Evolutionary conservation across 2,113 vertebrate genomes (phyloP), one percentile per base, ranked within the genome.

Genomic region (Pseudorhombus dupliciocellatus): DNA sequence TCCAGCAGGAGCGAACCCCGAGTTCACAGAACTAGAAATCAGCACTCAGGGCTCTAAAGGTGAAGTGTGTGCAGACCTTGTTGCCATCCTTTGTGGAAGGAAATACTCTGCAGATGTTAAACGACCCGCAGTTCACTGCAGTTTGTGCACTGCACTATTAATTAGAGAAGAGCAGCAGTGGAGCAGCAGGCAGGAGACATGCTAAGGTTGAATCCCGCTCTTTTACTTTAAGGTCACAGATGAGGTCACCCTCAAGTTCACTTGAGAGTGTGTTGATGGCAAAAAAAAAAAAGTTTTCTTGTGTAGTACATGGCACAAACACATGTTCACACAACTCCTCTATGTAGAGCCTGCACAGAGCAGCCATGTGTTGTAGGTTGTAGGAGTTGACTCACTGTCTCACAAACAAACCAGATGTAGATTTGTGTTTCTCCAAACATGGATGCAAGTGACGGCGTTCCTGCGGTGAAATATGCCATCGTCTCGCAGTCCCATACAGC

Each of bases 31-130:
- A 40, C 75, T 4, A 30, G 69, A 5, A 26, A 73, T 63, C 28
- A 14, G 46, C 4, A 1, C 48, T 53, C 25, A 22, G 14, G 65
- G 74, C 65, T 74, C 46, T 21, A 3, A 50, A 76, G 46, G 66
- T 55, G 50, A 55, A 31, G 34, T 46, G 37, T 55, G 66, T 31
- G 31, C 67, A 26, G 21, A 65, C 67, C 28, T 68, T 28, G n/a
- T 60, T 71, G 18, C 54, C 48, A 15, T 67, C 25, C 54, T 74
- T 59, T 66, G 40, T 40, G 44, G 52, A 71, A 40, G 18, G 20
- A 71, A 80, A 16, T 7, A 61, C 57, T 65, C 71, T 66, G 66
- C 80, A 79, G 73, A 63, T 69, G 9, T 54, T 77, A 64, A 57
- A 56, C 46, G 58, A 28, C 63, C 56, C 24, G 8, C 22, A 21